Evolutionary conservation across 2,888 invertebrate species (phyloP).

Genomic region (Melinaea menophilus): DNA sequence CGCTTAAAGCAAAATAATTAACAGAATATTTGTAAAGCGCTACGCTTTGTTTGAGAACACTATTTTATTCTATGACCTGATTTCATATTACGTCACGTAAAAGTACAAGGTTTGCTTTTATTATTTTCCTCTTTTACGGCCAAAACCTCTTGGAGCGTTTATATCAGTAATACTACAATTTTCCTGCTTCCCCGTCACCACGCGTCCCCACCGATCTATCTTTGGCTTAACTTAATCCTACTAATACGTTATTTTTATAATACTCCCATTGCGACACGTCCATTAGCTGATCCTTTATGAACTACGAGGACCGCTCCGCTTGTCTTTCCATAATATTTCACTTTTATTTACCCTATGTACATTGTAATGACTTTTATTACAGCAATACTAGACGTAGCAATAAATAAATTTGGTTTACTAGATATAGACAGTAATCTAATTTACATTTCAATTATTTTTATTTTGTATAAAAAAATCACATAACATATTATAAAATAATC

Average conservation of each 20-base stretch:
- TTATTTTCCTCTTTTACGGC: conserved; percentile 13
- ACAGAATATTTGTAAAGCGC: not conserved
- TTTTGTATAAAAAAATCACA: too few species aligned
- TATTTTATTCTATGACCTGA: conserved; percentile 6
- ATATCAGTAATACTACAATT: conserved; percentile 35
- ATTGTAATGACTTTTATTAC: not conserved
- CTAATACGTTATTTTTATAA: conserved; percentile 56
- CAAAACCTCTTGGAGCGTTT: conserved; percentile 31
- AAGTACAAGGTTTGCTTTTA: conserved; percentile 21
- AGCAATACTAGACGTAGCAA: too few species aligned
- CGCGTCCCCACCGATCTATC: conserved; percentile 46
- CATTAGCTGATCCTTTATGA: conserved; percentile 32
- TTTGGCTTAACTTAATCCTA: conserved; percentile 54
- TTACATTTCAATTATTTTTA: too few species aligned
- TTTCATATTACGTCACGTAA: conserved; percentile 11
- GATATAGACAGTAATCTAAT: too few species aligned
- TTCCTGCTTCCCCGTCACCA: conserved; percentile 29
- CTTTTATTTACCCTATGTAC: not conserved
- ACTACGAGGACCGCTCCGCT: conserved; percentile 19
- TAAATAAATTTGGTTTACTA: too few species aligned
- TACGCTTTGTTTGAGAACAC: conserved; percentile 1
- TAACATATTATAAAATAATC: too few species aligned
- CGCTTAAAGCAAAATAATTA: not conserved
- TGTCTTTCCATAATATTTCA: conserved; percentile 3
- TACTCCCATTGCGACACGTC: conserved; percentile 35